Base-by-base conservation (phyloP, 2,797 vertebrate genomes). In the Chiloscyllium punctatum region DNA sequence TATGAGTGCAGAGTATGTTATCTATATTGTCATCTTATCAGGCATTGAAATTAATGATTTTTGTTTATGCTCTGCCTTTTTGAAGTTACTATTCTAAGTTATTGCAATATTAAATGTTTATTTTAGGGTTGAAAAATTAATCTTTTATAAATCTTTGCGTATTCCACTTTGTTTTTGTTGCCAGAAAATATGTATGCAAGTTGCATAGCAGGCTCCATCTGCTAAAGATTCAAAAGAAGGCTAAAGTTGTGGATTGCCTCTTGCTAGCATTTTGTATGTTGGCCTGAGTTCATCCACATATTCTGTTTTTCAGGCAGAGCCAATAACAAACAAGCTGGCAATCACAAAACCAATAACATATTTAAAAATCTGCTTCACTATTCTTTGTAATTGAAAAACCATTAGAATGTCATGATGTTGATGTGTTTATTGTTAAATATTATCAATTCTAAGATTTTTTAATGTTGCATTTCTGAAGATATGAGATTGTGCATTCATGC, bases 311-410 rank as follows among this genome's bases (percentile, higher is more conserved):
- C 9, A 42, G 66, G 8, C 95, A 97, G 98, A 97, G 97, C 97
- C 97, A 96, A 97, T 97, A 98, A 98, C 98, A 97, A 95, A 96
- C 82, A 98, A 98, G 98, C 98, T 98, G 97, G 8, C 23, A 48
- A 51, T 97, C 97, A 97, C 96, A 97, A 98, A 97, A 96, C 96
- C 62, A 96, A 96, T 42, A 98, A 97, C 18, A 82, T 94, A 90
- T 95, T 95, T 94, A 51, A 94, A 48, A 94, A 88, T 86, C 87
- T 95, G 96, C 98, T 98, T 96, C 94, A 98, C 98, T 97, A 98
- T 98, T 98, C 98, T 97, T 96, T 97, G 97, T 98, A 99, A 99
- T 98, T 97, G 96, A 97, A 98, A 48, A 98, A 98, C 98, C 99
- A 98, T 99, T 99, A 98, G 97, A 77, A 96, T 96, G 97, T 96